phyloP scores from a whole-genome alignment of 2,888 invertebrate species.

The Norana najaformis region DNA sequence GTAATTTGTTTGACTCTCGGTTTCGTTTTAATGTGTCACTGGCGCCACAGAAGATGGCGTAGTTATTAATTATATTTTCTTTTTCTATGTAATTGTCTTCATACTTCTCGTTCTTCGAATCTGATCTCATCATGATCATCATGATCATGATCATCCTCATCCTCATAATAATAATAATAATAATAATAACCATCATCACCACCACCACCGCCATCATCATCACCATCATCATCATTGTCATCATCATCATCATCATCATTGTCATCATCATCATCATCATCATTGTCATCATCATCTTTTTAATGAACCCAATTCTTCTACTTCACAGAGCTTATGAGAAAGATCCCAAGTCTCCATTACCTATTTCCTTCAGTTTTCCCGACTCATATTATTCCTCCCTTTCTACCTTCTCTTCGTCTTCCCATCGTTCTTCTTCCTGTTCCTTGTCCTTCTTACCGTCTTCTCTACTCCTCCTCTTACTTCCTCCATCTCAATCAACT shows the following conservation, averaged over 20 bases:
- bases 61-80: too few species aligned
- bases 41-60: too few species aligned
- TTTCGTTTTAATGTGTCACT: too few species aligned
- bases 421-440: too few species aligned
- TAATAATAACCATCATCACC: neutral
- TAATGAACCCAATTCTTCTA: neutral
- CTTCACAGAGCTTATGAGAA: too few species aligned
- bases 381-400: neutral
- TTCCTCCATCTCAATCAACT: neutral
- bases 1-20: too few species aligned
- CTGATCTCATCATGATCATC: neutral
- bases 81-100: too few species aligned
- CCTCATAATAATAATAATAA: too few species aligned
- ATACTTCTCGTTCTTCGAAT: too few species aligned
- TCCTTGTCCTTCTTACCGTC: neutral
- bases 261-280: neutral
- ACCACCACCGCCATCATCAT: too few species aligned
- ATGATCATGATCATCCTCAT: neutral
- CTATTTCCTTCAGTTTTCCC: neutral
- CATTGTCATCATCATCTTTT: neutral
- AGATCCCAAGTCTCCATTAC: neutral
- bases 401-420: neutral
- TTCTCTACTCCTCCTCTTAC: neutral
- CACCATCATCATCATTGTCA: too few species aligned
- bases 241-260: neutral